phyloP scores from a whole-genome alignment of 2,113 vertebrate species.

The Hippocampus guttulatus region DNA sequence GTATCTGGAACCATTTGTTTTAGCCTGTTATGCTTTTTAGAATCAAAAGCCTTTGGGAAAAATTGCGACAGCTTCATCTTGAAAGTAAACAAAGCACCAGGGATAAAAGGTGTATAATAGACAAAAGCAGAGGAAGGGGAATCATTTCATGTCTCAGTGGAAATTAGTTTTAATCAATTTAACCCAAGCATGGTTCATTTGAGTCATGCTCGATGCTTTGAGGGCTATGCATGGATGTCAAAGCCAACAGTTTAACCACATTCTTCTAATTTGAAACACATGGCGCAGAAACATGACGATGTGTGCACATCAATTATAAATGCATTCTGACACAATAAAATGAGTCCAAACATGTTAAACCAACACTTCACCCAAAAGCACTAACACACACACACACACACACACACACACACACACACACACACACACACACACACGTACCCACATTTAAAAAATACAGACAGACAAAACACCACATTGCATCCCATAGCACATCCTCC shows the following conservation, averaged over 20 bases:
- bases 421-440: no score
- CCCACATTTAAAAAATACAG: no score
- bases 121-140: neutral
- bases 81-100: neutral
- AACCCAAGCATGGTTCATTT: neutral
- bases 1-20: conserved; percentile 5
- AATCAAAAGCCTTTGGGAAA: neutral
- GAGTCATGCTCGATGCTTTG: neutral
- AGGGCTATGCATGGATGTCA: neutral
- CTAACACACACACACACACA: no score
- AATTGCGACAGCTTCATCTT: neutral
- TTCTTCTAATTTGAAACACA: neutral
- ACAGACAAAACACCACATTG: no score
- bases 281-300: neutral
- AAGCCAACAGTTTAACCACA: neutral
- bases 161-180: neutral
- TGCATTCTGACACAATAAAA: neutral
- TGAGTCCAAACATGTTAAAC: neutral
- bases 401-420: no score
- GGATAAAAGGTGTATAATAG: neutral
- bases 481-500: no score
- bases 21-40: neutral
- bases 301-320: neutral
- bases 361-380: neutral
- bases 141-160: neutral